Base-by-base conservation (phyloP, 2,888 invertebrate species). In the Chymomyza fuscimana region DNA sequence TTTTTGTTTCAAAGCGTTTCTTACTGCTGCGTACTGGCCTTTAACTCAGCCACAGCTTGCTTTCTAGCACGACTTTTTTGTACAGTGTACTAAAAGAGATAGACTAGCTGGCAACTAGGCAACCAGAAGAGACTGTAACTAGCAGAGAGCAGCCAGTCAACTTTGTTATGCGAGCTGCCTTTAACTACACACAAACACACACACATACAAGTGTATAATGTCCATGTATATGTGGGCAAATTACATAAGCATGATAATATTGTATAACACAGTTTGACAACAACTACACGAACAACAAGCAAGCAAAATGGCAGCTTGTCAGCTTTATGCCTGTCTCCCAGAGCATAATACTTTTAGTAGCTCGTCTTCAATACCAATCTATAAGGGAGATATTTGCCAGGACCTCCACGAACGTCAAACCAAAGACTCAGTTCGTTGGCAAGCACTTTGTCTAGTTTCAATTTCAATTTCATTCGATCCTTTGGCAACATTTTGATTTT, bases 381-480 rank as follows among this genome's bases (percentile, higher is more conserved):
- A 54, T 12, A 54, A 54, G 19, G 19, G 9, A 54, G 22, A 19
- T 25, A 4, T 32, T 1, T 2, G 15, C 16, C 54, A 54, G 54
- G 54, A 54, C 19, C 22, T 7, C 54, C 16, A 52, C 15, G 15
- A 51, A n/a, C 22, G 32, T 7, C 32, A 32, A 32, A 32, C 32
- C 32, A 5, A 6, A 7, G 32, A 5, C 12, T 12, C 40, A 12
- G 40, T 46, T 12, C 40, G 40, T 12, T 46, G 12, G 12, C 58
- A 25, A 19, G 15, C 82, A 77, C 82, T 88, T 88, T 87, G 89
- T 87, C 86, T 87, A 88, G 89, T 80, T 88, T 85, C 83, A 85
- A 88, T 83, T 83, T 88, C 89, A 88, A 82, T 87, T 82, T 80
- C 78, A 76, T 79, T 74, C 70, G 63, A 58, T 74, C 65, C 67